Conservation (phyloP, 92 coral and sea anemone genomes). For the Muricea muricata region DNA sequence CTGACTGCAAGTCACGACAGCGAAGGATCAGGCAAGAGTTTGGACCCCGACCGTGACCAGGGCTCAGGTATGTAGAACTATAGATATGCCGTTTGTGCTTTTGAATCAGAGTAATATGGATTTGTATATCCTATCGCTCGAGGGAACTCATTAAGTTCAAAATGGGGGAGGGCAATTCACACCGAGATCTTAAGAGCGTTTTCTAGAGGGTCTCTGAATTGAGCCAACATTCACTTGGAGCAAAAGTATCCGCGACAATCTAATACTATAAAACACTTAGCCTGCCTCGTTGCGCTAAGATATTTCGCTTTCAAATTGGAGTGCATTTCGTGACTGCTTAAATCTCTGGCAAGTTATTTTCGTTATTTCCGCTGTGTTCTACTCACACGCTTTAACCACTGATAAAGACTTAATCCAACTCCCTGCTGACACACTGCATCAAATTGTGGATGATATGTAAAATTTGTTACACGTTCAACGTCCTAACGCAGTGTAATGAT, state of each 20-base stretch:
- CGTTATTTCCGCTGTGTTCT: constrained; percentile 47
- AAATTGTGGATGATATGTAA: constrained; percentile 13
- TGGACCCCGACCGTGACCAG: constrained; percentile 72
- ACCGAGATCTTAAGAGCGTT: constrained; percentile 30
- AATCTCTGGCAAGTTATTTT: constrained; percentile 29
- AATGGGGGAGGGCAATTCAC: constrained; percentile 45
- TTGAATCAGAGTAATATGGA: neutral
- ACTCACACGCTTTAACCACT: constrained; percentile 25
- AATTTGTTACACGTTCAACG: neutral
- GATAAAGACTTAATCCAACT: constrained; percentile 47
- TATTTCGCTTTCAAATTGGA: constrained; percentile 4
- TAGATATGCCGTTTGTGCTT: neutral
- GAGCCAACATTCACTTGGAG: constrained; percentile 16
- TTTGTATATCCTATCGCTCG: neutral
- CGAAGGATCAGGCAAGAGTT: constrained; percentile 84
- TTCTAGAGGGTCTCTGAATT: constrained; percentile 3
- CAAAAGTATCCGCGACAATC: neutral
- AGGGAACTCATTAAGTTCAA: constrained; percentile 39
- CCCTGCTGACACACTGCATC: constrained; percentile 19
- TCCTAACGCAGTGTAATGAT: neutral
- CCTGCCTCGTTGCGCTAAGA: neutral
- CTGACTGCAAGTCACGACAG: constrained; percentile 65
- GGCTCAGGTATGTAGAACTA: constrained; percentile 27
- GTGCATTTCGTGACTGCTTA: constrained; percentile 43
- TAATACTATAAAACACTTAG: neutral